Evolutionary conservation across 2,113 vertebrate species (phyloP).

Genomic region (Cyanoderma ruficeps): DNA sequence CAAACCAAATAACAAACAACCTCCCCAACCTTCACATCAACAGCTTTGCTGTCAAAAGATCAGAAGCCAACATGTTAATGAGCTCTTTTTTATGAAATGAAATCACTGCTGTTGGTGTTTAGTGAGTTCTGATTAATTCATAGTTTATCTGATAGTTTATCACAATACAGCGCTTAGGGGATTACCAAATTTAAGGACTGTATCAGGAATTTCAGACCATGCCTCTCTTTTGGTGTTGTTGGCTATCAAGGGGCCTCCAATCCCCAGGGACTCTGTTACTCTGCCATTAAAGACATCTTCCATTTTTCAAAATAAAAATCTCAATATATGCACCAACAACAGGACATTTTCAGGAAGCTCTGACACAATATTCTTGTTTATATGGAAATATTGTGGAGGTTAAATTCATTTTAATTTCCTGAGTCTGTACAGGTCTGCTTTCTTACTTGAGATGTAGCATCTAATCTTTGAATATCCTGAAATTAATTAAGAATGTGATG

Average conservation of each 20-base stretch:
- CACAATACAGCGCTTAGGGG: background rate
- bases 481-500: constrained; percentile 6
- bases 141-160: background rate
- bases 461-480: background rate
- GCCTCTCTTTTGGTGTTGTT: background rate
- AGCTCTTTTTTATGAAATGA: background rate
- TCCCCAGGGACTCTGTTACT: background rate
- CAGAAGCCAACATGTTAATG: background rate
- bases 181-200: background rate
- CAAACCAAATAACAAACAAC: background rate
- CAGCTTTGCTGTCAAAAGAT: background rate
- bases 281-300: background rate
- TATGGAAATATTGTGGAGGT: background rate
- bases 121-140: background rate
- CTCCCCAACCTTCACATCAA: background rate
- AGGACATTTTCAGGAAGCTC: background rate
- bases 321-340: accelerated
- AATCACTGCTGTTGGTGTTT: background rate
- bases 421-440: background rate
- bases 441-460: background rate
- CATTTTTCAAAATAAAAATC: background rate
- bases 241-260: background rate
- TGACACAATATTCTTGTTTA: background rate
- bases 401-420: constrained; percentile 7
- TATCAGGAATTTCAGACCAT: background rate